Percentiles rank a stretch among this genome's conserved stretches.
These are phyloP conservation scores for Gisinianus flammeolus DNA, from an alignment of 2,888 invertebrate species.

Conservation along the genomic window DNA sequence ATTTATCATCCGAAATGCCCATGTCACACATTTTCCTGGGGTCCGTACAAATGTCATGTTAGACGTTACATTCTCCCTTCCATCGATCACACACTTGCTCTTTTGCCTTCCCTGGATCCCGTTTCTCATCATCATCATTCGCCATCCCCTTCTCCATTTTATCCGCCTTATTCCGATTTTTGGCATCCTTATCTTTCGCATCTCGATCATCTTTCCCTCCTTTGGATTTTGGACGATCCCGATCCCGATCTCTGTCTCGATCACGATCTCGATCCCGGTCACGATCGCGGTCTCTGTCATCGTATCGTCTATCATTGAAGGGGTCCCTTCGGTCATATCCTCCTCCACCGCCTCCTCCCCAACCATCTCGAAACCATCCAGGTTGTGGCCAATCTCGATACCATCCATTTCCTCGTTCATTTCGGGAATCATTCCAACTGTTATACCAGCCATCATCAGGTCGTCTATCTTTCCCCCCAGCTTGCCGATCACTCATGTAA, in stretches of 20 bases:
- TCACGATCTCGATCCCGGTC: too few species aligned
- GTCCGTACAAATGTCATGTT: constrained; percentile 20
- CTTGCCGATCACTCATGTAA: too few species aligned
- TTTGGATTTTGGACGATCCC: too few species aligned
- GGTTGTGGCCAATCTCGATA: constrained; percentile 2
- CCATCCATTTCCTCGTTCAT: background rate
- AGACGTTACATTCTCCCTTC: background rate
- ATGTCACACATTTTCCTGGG: background rate
- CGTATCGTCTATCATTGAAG: background rate
- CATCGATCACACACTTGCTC: constrained; percentile 1
- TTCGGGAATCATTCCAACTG: background rate
- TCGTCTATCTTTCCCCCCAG: background rate
- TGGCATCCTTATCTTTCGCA: too few species aligned
- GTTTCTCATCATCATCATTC: too few species aligned
- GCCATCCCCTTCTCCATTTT: too few species aligned
- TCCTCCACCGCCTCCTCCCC: background rate
- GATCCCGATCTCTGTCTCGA: too few species aligned
- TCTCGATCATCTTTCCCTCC: too few species aligned
- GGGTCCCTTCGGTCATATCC: background rate
- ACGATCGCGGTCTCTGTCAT: background rate
- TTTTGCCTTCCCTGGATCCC: background rate
- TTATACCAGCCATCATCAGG: background rate
- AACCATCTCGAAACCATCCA: background rate
- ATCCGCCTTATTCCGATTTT: background rate
- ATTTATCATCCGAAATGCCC: background rate